Percentiles rank a stretch among this genome's conserved stretches.
Evolutionary conservation across 2,797 vertebrate genomes (phyloP).

Genomic region (Cuculus canorus): DNA sequence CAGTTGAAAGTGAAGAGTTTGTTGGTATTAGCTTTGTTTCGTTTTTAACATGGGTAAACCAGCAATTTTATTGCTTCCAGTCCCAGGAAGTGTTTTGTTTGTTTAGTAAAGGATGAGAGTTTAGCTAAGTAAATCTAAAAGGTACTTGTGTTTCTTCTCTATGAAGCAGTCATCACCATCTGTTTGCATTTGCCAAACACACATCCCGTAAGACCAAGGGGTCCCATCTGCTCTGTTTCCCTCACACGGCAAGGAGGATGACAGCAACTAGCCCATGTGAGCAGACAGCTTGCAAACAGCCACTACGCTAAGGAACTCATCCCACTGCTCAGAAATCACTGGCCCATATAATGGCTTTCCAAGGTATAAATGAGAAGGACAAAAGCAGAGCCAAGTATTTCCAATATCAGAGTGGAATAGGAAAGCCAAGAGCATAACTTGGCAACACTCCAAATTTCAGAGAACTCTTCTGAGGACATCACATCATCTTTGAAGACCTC

Average conservation of each 20-base stretch:
- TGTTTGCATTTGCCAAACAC: slow-evolving; percentile 7
- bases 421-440: background rate
- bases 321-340: background rate
- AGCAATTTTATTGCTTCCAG: background rate
- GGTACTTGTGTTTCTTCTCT: background rate
- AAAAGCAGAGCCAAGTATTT: background rate
- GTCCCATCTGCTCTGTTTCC: slow-evolving; percentile 32
- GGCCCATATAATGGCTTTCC: background rate
- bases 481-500: background rate
- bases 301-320: background rate
- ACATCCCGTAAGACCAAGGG: background rate
- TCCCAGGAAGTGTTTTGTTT: background rate
- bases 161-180: slow-evolving; percentile 10
- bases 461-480: background rate
- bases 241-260: background rate
- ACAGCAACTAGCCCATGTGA: background rate
- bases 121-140: slow-evolving; percentile 13
- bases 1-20: background rate
- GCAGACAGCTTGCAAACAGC: background rate
- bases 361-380: background rate
- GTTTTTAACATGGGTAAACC: background rate
- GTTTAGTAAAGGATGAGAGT: background rate
- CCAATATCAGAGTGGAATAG: background rate
- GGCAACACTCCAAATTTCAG: background rate
- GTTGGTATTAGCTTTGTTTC: background rate